Conservation (phyloP, 2,888 invertebrate species). For the Sipunculus nudus region DNA sequence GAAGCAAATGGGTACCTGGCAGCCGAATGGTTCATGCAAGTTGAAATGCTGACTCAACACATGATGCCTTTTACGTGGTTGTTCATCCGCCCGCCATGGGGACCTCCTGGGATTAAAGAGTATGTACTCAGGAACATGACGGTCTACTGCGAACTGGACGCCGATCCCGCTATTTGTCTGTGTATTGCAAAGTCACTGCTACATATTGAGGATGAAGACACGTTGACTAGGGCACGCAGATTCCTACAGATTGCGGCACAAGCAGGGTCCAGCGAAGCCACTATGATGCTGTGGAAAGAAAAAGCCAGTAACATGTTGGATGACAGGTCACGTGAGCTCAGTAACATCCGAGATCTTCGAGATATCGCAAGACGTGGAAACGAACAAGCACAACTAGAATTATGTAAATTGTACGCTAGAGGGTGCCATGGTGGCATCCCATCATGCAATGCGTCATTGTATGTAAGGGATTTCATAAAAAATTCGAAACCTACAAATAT, state of each 20-base stretch:
- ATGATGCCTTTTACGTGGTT: constrained; percentile 62
- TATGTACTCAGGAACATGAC: constrained; percentile 59
- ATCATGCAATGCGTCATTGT: constrained; percentile 46
- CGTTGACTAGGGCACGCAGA: constrained; percentile 35
- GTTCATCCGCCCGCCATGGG: constrained; percentile 64
- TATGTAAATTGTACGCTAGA: constrained; percentile 53
- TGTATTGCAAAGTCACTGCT: constrained; percentile 58
- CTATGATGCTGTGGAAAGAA: constrained; percentile 50
- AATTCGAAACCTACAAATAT: constrained; percentile 50
- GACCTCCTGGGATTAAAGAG: constrained; percentile 57
- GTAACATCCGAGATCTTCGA: constrained; percentile 54
- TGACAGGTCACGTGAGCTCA: too few relatives aligned
- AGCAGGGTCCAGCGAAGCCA: constrained; percentile 47
- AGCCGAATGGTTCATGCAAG: constrained; percentile 57
- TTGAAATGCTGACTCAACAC: constrained; percentile 51
- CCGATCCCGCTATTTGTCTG: constrained; percentile 47
- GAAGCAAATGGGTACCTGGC: constrained; percentile 55
- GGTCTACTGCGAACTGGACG: constrained; percentile 43
- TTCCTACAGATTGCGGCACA: constrained; percentile 48
- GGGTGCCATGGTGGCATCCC: constrained; percentile 55
- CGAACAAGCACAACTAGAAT: constrained; percentile 49
- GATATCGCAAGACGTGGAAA: constrained; percentile 48
- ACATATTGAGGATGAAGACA: constrained; percentile 46
- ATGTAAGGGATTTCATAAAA: constrained; percentile 53
- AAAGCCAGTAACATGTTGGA: too few relatives aligned